These are phyloP conservation scores for Melanocharis versteri DNA, from an alignment of 2,113 vertebrate genomes.

Conservation along the genomic window DNA sequence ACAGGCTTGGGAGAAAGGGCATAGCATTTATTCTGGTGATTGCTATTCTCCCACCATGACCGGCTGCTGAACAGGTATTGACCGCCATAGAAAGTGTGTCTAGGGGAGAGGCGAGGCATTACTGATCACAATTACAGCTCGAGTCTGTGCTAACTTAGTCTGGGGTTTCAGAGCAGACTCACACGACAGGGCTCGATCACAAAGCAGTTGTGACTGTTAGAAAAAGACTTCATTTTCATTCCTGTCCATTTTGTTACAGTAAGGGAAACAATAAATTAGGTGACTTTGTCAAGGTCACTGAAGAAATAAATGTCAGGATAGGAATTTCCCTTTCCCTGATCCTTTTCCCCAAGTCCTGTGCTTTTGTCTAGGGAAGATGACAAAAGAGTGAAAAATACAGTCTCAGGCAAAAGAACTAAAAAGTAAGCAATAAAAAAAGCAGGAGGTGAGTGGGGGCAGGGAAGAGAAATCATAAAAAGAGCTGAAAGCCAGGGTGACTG, in stretches of 20 bases:
- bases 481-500: slow-evolving; percentile 44
- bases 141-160: background rate
- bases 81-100: background rate
- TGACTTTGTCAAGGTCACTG: slow-evolving; percentile 59
- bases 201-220: background rate
- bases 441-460: background rate
- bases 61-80: slow-evolving; percentile 49
- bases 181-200: background rate
- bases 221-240: slow-evolving; percentile 16
- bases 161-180: background rate
- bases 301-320: slow-evolving; percentile 51
- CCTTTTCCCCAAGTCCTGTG: slow-evolving; percentile 4
- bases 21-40: slow-evolving; percentile 26
- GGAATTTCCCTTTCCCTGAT: slow-evolving; percentile 50
- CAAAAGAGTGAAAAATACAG: slow-evolving; percentile 14
- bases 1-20: slow-evolving; percentile 60
- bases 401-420: slow-evolving; percentile 36
- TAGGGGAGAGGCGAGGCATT: background rate
- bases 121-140: background rate
- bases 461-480: background rate
- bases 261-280: slow-evolving; percentile 57
- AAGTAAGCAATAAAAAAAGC: slow-evolving; percentile 13
- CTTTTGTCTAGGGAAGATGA: slow-evolving; percentile 7
- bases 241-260: slow-evolving; percentile 12
- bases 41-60: slow-evolving; percentile 23